Conservation (phyloP, 2,113 vertebrate genomes). For the Mormyrus iriodes region DNA sequence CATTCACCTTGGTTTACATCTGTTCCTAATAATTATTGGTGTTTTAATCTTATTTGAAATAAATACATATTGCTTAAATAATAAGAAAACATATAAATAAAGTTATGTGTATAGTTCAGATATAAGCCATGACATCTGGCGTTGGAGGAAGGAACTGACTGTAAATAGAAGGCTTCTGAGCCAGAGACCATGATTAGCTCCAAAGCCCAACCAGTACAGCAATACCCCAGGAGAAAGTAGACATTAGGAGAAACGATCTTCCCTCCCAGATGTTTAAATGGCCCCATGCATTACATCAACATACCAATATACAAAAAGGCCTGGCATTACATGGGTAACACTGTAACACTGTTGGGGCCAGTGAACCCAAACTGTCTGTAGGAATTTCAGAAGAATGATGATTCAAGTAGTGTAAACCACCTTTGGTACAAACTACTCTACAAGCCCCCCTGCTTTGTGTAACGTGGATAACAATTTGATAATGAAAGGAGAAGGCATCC, state of each 20-base stretch:
- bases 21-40: not conserved
- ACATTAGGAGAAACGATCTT: not conserved
- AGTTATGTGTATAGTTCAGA: not conserved
- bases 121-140: not conserved
- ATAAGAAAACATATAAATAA: conserved; percentile 12
- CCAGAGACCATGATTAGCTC: not conserved
- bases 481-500: not conserved
- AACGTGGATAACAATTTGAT: not conserved
- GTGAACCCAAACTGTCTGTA: not conserved
- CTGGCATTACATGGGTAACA: not conserved
- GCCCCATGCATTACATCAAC: not conserved
- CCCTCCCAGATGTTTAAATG: not conserved
- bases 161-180: not conserved
- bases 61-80: conserved; percentile 13
- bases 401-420: not conserved
- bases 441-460: not conserved
- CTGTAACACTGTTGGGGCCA: too few relatives aligned
- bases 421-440: conserved; percentile 16
- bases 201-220: not conserved
- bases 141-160: not conserved
- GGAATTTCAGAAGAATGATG: not conserved
- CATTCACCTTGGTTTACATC: conserved; percentile 8
- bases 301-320: not conserved
- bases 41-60: not conserved
- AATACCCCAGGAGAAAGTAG: not conserved